Base-by-base conservation (phyloP, 2,888 invertebrate species). In the Lasius platythorax region DNA sequence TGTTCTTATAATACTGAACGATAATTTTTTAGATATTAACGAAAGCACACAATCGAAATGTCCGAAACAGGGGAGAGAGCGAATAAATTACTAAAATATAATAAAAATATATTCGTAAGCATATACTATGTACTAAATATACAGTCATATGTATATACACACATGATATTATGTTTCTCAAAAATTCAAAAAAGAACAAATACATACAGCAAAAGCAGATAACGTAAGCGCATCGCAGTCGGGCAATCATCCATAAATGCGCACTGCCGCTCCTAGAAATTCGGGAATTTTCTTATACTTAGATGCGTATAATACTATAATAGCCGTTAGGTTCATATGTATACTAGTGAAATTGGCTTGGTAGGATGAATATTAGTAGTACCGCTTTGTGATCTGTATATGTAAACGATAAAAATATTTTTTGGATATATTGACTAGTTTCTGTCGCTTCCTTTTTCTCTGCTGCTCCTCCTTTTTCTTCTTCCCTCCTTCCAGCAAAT, bases 341-440 rank as follows among this genome's bases (percentile, higher is more conserved):
- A 18, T 72, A 63, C 46, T 81, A 70, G 33, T 79, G 61, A 81
- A 81, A 81, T 81, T 81, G 72, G 79, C 72, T 81, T 61, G 61
- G 61, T 81, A 81, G 79, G 61, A 81, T 72, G 78, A 78, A 40
- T 78, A 56, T 33, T 23, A 72, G 23, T 72, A 72, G 72, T 72
- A 81, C 79, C 79, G 61, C 72, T 70, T 72, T 33, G 61, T 70
- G 82, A 84, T 82, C 56, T 66, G 64, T 56, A 83, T 72, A 70
- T 72, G 53, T 72, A 90, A 89, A 78, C 23, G 46, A 82, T 88
- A 89, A 85, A 85, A 43, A 88, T 63, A 83, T 75, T 85, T 86
- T 88, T 91, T 91, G 87, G 91, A 88, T 87, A 85, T 87, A 92
- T 85, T 92, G 92, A 92, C 92, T 92, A 92, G 92, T 91, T 88